A percentile compares a stretch with the other conserved stretches of the same genome.
phyloP scores from a whole-genome alignment of 2,797 vertebrate genomes.

The Pyrocephalus nanus region DNA sequence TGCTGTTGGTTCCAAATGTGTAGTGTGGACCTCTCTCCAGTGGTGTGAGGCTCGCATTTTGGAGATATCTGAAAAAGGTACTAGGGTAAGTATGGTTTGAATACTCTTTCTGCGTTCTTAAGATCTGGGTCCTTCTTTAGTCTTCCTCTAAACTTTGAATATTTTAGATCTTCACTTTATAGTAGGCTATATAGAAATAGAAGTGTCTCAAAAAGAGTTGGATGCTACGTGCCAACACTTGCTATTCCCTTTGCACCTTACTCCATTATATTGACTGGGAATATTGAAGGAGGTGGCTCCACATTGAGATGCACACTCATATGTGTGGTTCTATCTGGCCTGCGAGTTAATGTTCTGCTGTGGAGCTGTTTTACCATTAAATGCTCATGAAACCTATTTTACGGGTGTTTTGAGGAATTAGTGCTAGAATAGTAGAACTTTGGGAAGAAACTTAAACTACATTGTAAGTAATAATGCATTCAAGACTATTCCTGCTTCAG shows the following conservation, averaged over 20 bases:
- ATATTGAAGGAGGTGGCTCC: neutral
- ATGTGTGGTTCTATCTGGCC: neutral
- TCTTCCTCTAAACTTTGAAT: neutral
- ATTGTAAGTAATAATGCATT: neutral
- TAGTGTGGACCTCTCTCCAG: constrained; percentile 76
- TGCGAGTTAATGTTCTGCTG: neutral
- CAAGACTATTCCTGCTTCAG: neutral
- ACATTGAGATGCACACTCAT: neutral
- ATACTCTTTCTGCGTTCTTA: neutral
- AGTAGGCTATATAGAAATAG: neutral
- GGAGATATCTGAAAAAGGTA: constrained; percentile 75
- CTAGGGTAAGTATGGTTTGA: constrained; percentile 69
- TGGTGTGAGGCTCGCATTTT: constrained; percentile 81
- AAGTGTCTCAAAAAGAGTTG: neutral
- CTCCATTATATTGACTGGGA: neutral
- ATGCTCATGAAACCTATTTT: neutral
- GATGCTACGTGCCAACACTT: neutral
- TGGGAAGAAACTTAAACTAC: neutral
- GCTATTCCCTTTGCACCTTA: neutral
- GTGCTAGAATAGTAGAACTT: neutral
- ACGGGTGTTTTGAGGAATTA: neutral
- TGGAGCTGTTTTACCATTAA: neutral
- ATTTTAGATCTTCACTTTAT: neutral
- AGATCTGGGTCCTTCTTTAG: neutral
- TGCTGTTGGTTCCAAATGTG: constrained; percentile 76